Evolutionary conservation across 1,140 invertebrate species (phyloP).

Genomic region (Lordiphosa stackelbergi): DNA sequence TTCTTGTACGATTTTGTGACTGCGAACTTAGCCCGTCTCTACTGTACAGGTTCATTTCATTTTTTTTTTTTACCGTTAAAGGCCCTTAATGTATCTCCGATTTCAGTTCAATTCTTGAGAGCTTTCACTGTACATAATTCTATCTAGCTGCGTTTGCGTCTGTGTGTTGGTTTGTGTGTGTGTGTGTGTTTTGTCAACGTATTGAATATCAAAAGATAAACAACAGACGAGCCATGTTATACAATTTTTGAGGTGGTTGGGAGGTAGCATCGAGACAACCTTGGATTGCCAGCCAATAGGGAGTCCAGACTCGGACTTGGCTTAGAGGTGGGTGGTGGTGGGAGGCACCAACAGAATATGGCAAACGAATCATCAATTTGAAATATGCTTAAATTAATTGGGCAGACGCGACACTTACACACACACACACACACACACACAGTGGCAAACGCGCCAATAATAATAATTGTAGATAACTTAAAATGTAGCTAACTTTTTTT

Average conservation of each 20-base stretch:
- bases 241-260: slow-evolving; percentile 38
- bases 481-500: slow-evolving; percentile 70
- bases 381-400: slow-evolving; percentile 33
- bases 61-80: too few species aligned
- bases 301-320: slow-evolving; percentile 3
- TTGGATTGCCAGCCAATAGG: slow-evolving; percentile 26
- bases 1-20: too few species aligned
- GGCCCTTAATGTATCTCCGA: too few species aligned
- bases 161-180: slow-evolving; percentile 8
- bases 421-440: slow-evolving; percentile 20
- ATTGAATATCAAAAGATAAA: slow-evolving; percentile 66
- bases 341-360: slow-evolving; percentile 24
- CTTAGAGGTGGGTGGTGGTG: not conserved
- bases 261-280: slow-evolving; percentile 26
- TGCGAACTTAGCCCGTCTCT: too few species aligned
- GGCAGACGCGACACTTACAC: slow-evolving; percentile 32
- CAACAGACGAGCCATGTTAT: slow-evolving; percentile 44
- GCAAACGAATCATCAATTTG: slow-evolving; percentile 22
- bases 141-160: not conserved
- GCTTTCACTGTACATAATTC: slow-evolving; percentile 7
- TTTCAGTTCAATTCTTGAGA: slow-evolving; percentile 2
- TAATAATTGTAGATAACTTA: slow-evolving; percentile 71
- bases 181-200: slow-evolving; percentile 26
- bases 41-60: too few species aligned
- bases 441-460: slow-evolving; percentile 40